A percentile compares a stretch with the other conserved stretches of the same genome.
Conservation (phyloP, 2,888 invertebrate species). For the Diloba caeruleocephala region DNA sequence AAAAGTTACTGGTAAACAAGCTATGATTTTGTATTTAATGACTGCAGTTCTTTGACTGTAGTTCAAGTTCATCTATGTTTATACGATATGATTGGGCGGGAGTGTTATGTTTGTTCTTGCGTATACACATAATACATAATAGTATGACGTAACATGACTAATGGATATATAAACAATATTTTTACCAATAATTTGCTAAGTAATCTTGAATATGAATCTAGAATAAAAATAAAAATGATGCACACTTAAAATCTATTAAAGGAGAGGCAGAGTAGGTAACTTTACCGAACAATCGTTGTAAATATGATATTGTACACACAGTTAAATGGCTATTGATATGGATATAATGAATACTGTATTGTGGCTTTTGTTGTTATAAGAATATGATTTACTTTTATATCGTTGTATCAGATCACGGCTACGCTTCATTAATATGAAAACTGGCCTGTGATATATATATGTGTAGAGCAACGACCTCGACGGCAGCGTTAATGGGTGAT, state of each 20-base stretch:
- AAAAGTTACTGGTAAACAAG: too few species aligned
- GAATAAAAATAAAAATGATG: too few species aligned
- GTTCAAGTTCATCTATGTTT: constrained; percentile 1
- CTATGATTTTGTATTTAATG: background rate
- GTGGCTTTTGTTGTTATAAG: constrained; percentile 1
- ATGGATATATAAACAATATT: too few species aligned
- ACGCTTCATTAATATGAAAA: constrained; percentile 59
- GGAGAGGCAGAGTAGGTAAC: too few species aligned
- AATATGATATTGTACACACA: background rate
- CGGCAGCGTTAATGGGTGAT: constrained; percentile 73
- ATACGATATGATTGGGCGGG: too few species aligned
- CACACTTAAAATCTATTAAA: too few species aligned
- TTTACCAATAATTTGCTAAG: too few species aligned
- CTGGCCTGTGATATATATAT: constrained; percentile 58
- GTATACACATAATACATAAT: too few species aligned
- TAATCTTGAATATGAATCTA: too few species aligned
- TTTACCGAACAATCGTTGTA: too few species aligned
- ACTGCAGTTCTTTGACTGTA: background rate
- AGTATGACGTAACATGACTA: too few species aligned
- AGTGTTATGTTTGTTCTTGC: too few species aligned
- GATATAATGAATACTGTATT: background rate
- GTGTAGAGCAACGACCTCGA: constrained; percentile 83
- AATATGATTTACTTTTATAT: constrained; percentile 9
- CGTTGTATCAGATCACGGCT: constrained; percentile 31
- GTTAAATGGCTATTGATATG: background rate